phyloP scores from a whole-genome alignment of 2,888 invertebrate genomes.

The Masnerella sp. region DNA sequence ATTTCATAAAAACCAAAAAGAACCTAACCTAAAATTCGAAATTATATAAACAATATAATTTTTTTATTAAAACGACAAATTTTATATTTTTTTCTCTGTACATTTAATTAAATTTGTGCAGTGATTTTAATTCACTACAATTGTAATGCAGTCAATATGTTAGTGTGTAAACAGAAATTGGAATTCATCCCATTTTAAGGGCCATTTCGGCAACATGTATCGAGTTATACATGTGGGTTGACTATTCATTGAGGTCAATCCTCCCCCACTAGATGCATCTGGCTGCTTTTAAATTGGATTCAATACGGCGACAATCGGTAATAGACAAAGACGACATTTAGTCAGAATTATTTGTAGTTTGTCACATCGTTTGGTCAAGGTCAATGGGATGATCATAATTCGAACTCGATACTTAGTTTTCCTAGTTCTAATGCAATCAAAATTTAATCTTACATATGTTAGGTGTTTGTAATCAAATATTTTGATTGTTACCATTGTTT shows the following conservation, averaged over 20 bases:
- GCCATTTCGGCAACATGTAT: conserved; percentile 36
- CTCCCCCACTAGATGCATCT: conserved; percentile 34
- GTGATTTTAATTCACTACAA: conserved; percentile 35
- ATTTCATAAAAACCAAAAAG: too few species aligned
- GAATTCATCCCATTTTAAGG: conserved; percentile 33
- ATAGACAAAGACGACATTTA: conserved; percentile 39
- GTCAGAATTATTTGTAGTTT: conserved; percentile 46
- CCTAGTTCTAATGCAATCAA: too few species aligned
- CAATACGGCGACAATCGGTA: conserved; percentile 17
- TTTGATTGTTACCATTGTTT: too few species aligned
- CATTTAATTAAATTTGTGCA: too few species aligned
- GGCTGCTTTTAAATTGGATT: conserved; percentile 43
- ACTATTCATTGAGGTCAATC: conserved; percentile 21
- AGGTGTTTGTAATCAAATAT: too few species aligned
- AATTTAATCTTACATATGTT: too few species aligned
- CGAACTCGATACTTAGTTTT: conserved; percentile 16
- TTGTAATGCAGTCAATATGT: conserved; percentile 49
- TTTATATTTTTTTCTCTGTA: too few species aligned
- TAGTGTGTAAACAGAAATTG: conserved; percentile 30
- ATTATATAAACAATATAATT: too few species aligned
- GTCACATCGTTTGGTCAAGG: conserved; percentile 29
- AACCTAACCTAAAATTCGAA: too few species aligned
- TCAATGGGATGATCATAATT: conserved; percentile 38
- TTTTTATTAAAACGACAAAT: too few species aligned
- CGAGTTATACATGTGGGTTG: conserved; percentile 38